phyloP scores from a whole-genome alignment of 2,797 vertebrate genomes.

The Nyctibius grandis region DNA sequence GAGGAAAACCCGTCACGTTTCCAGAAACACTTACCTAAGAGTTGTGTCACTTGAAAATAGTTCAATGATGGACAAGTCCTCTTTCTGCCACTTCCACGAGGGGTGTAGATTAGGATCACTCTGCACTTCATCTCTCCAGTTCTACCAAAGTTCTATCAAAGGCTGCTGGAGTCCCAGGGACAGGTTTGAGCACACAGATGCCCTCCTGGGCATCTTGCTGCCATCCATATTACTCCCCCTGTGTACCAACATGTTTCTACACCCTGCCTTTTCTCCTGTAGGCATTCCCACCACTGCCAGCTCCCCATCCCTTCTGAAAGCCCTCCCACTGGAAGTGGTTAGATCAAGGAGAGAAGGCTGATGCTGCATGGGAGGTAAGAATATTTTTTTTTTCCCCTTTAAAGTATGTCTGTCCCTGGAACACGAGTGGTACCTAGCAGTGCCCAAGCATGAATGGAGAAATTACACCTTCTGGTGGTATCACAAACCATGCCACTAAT shows the following conservation, averaged over 20 bases:
- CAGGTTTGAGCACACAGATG: background rate
- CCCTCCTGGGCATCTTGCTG: background rate
- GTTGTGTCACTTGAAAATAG: background rate
- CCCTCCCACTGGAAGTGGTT: background rate
- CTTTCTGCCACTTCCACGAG: background rate
- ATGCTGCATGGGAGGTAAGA: background rate
- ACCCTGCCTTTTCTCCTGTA: background rate
- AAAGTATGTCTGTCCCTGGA: background rate
- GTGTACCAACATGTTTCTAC: background rate
- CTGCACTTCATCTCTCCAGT: background rate
- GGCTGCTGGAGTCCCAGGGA: background rate
- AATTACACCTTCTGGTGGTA: background rate
- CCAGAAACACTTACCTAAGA: background rate
- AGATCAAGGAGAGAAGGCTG: background rate
- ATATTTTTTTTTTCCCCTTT: background rate
- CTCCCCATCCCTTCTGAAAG: background rate
- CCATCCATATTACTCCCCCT: background rate
- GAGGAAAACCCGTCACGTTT: background rate
- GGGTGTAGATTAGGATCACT: background rate
- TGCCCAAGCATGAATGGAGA: background rate
- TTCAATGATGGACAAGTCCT: background rate
- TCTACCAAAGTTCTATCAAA: background rate
- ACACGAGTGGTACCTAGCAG: background rate
- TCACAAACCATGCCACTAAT: background rate
- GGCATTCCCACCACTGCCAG: background rate